These are phyloP conservation scores for Uromys caudimaculatus DNA, from an alignment of 2,797 vertebrate species.

Conservation along the genomic window DNA sequence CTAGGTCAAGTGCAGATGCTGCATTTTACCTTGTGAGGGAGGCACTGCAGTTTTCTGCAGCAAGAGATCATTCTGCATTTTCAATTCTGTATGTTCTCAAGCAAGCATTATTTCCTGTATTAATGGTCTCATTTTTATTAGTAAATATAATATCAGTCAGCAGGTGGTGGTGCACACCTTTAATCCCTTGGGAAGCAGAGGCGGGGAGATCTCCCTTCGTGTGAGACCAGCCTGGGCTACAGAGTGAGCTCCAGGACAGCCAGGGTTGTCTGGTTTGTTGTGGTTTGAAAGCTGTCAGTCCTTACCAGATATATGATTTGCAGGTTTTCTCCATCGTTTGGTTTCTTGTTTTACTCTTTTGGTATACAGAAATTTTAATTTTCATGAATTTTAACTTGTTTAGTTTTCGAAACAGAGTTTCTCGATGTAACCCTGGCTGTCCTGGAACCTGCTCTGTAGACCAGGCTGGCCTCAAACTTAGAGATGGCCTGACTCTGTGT, in stretches of 20 bases:
- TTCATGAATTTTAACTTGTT: background rate
- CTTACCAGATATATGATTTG: no score
- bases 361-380: background rate
- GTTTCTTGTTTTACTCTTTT: background rate
- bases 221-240: background rate
- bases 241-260: background rate
- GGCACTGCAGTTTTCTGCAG: background rate
- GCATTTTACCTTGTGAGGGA: background rate
- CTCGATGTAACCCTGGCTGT: background rate
- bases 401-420: background rate
- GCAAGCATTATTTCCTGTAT: background rate
- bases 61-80: background rate
- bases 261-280: no score
- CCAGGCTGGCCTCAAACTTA: background rate
- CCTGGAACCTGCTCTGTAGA: background rate
- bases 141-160: background rate
- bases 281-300: no score
- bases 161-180: background rate
- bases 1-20: background rate
- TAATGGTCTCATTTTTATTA: background rate
- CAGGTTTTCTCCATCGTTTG: background rate
- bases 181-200: background rate
- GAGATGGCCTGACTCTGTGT: background rate
- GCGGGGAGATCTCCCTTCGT: background rate
- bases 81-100: background rate